These are phyloP conservation scores for Hippolais icterina DNA, from an alignment of 2,113 vertebrate species.

Conservation along the genomic window DNA sequence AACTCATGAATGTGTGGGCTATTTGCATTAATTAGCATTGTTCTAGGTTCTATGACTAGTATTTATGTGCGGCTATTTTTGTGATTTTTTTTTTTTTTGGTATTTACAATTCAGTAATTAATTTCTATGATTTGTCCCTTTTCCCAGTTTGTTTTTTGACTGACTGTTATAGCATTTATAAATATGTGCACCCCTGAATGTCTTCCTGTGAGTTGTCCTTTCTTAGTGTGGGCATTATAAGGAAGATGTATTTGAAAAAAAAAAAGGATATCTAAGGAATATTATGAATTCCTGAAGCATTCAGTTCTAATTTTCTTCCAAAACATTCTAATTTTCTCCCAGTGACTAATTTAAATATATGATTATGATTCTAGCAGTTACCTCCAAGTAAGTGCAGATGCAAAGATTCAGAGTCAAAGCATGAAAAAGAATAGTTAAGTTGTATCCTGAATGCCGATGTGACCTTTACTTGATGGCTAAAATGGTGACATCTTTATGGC, in stretches of 20 bases:
- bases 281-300: conserved; percentile 1
- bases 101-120: not conserved
- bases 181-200: not conserved
- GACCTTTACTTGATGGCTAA: conserved; percentile 51
- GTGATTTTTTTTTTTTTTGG: not conserved
- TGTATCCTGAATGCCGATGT: conserved; percentile 37
- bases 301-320: not conserved
- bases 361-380: conserved; percentile 44
- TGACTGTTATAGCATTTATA: not conserved
- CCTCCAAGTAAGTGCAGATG: conserved; percentile 34
- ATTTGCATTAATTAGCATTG: not conserved
- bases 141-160: not conserved
- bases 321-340: conserved; percentile 32
- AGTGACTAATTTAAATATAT: conserved; percentile 54
- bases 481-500: conserved; percentile 58
- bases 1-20: not conserved
- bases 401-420: conserved; percentile 53
- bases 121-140: not conserved
- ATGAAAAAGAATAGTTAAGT: conserved; percentile 51
- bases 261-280: not conserved
- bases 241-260: not conserved
- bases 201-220: not conserved
- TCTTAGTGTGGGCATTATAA: not conserved
- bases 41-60: not conserved
- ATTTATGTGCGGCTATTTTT: not conserved